Conservation (phyloP, 2,797 vertebrate species). For the Hozukius guyotensis region DNA sequence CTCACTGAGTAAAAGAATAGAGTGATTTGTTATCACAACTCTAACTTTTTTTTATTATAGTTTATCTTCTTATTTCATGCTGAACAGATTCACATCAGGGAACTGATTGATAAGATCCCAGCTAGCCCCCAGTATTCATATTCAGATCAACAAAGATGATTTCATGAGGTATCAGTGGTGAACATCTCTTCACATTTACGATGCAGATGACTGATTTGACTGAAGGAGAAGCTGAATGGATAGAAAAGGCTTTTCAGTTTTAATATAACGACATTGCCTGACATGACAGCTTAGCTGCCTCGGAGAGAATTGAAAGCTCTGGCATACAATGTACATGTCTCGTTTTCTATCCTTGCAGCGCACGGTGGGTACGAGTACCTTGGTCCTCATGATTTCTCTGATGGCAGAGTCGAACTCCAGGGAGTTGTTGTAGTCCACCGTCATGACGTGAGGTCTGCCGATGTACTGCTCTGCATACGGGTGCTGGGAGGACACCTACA, state of each 20-base stretch:
- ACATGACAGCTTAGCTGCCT: background rate
- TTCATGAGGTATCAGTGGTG: background rate
- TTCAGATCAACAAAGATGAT: background rate
- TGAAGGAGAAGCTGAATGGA: background rate
- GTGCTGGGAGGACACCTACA: constrained; percentile 95
- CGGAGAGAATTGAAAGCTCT: background rate
- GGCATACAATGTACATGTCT: background rate
- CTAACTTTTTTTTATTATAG: background rate
- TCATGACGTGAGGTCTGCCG: constrained; percentile 94
- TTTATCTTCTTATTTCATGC: background rate
- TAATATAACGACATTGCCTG: background rate
- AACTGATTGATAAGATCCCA: background rate
- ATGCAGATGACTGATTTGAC: background rate
- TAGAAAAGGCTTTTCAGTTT: background rate
- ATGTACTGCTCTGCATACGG: constrained; percentile 96
- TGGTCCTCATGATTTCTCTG: constrained; percentile 90
- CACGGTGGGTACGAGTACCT: constrained; percentile 77
- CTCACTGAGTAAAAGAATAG: background rate
- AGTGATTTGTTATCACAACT: background rate
- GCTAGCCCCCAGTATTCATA: background rate
- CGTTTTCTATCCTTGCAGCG: background rate
- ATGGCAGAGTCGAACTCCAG: constrained; percentile 92
- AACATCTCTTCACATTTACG: background rate
- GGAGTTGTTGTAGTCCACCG: constrained; percentile 95
- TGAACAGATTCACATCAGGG: background rate